Base-by-base conservation (phyloP, 2,797 vertebrate genomes). In the Lates japonicus region DNA sequence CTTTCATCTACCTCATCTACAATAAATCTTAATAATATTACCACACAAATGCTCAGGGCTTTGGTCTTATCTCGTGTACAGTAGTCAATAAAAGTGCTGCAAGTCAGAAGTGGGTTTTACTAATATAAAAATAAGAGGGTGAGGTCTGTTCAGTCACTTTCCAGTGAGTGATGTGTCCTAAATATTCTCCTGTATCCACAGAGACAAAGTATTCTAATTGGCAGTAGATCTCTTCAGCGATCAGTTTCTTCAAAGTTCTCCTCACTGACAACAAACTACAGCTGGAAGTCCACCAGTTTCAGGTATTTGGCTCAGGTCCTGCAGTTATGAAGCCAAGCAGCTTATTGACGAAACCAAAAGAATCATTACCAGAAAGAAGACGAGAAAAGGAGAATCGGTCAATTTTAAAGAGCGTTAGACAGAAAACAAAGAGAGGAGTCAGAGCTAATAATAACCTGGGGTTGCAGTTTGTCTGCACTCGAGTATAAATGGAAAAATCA, bases 231-330 rank as follows among this genome's bases (percentile, higher is more conserved):
- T n/a, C 8, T 20, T 10, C 19, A n/a, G 19, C 1, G 46, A 48
- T 48, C 46, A 3, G 49, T 57, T 64, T 64, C 11, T 5, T 33
- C 19, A 70, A 48, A 60, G 0, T 19, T 51, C 7, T 39, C 7
- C 16, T 20, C 29, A 39, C 35, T 46, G 80, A 79, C 49, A 59
- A 72, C 44, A 54, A 64, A 33, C 46, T 48, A 39, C 57, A 54
- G 44, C 72, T 61, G 52, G 37, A 73, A 16, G 35, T 48, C 17
- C 35, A 42, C 16, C 20, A 64, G n/a, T 55, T 65, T 57, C 44
- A 74, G 14, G 48, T 49, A 31, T 62, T 62, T 62, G 68, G 72
- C 72, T 72, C 60, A 48, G 31, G 31, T 49, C 29, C 68, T 37
- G 68, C 42, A 33, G 55, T 37, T 9, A 49, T 44, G 48, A 73